Evolutionary conservation across 2,888 invertebrate species (phyloP), one percentile per base, ranked within the genome.

Genomic region (Standfussiana lucernea): DNA sequence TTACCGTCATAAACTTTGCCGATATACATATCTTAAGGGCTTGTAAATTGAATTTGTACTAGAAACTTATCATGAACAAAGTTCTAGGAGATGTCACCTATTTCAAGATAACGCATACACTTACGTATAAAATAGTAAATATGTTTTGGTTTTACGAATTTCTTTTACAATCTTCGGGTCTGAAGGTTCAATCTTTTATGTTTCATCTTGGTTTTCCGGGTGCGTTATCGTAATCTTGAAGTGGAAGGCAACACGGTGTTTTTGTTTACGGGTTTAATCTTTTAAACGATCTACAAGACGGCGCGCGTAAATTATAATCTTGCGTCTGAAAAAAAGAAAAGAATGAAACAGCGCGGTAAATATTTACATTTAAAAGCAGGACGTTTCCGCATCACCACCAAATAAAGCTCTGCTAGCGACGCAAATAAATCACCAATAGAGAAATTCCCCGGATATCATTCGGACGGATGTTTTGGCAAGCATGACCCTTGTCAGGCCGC

Each of bases 381-480:
- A 84, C 75, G 75, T 77, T 70, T 86, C 73, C 71, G 72, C 15
- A 74, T 75, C 65, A 77, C 76, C 77, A 80, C 78, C 83, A 84
- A 87, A 85, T 79, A 85, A 88, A 86, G 84, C 86, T 82, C 75
- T 82, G 88, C 87, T 86, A 82, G 81, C 72, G 82, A 73, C 86
- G 87, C 79, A 87, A 91, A 91, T 92, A 92, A 91, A 93, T 93
- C 89, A 90, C 79, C 85, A 88, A 91, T 89, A 88, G 81, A 88
- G 86, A 86, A 90, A 89, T 89, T 89, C 82, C 79, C 88, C 88
- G 90, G 90, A 91, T 92, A 92, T 92, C 91, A 92, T 92, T 89
- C 74, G 79, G 88, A 89, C 89, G 92, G 89, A 90, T 92, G 92
- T 93, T 94, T 93, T 92, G 93, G 93, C 92, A 92, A 92, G 90